These are phyloP conservation scores for Theristicus caerulescens DNA, from an alignment of 2,113 vertebrate genomes.

Conservation along the genomic window DNA sequence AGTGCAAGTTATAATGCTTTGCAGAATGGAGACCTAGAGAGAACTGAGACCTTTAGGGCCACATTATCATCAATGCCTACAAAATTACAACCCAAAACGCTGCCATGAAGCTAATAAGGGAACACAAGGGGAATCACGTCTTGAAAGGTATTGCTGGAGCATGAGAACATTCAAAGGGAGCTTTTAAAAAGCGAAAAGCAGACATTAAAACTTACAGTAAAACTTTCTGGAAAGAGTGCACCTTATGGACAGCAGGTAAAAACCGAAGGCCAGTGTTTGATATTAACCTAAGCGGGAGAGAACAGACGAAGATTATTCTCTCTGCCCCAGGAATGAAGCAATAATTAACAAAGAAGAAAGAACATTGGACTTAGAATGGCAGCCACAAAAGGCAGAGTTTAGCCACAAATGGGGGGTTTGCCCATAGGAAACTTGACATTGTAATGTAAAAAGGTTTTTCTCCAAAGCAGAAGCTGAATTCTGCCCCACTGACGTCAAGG, in stretches of 20 bases:
- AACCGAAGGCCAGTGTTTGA: conserved; percentile 75
- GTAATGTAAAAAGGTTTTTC: not conserved
- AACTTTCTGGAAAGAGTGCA: conserved; percentile 72
- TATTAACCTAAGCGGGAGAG: conserved; percentile 65
- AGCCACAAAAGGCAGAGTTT: not conserved
- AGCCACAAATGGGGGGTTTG: not conserved
- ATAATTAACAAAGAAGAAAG: not conserved
- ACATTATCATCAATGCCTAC: not conserved
- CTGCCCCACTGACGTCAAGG: not conserved
- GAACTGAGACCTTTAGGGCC: not conserved
- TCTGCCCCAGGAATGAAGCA: not conserved
- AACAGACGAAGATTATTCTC: not conserved
- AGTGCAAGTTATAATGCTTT: not conserved
- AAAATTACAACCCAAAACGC: not conserved
- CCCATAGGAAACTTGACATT: not conserved
- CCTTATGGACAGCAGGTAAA: conserved; percentile 68
- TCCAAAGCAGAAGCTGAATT: not conserved
- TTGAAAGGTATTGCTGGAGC: not conserved
- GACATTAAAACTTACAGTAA: conserved; percentile 64
- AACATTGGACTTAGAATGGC: not conserved
- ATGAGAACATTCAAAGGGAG: not conserved
- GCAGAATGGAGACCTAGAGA: not conserved
- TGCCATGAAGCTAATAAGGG: not conserved
- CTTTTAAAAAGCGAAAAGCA: not conserved
- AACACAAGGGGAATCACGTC: not conserved